Base-by-base conservation (phyloP, 2,888 invertebrate species). In the Oligia strigilis region DNA sequence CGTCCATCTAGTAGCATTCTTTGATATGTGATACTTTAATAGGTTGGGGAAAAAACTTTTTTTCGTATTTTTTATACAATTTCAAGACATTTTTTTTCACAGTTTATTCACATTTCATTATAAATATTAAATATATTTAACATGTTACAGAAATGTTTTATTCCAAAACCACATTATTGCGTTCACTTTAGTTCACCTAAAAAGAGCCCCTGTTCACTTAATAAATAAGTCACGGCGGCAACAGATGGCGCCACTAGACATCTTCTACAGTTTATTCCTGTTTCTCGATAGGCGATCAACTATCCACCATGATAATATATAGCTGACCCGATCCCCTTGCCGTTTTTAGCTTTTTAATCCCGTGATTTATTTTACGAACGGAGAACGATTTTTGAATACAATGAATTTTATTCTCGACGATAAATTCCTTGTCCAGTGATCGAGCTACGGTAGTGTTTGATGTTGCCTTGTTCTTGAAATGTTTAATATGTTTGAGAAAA, bases 281-380 rank as follows among this genome's bases (percentile, higher is more conserved):
- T 90, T 92, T 91, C 90, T 88, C 92, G 90, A 90, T 92, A 89
- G 88, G 82, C 89, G 86, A 87, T 89, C 90, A 90, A 89, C 91
- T 90, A 88, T 90, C 89, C 89, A 67, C 87, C 90, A 84, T 90
- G 91, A 92, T 92, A 93, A 94, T 92, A 92, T 93, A 93, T 93
- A 86, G 91, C 93, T 90, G 92, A 92, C 92, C 93, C 92, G 84
- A 89, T 89, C 89, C 90, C 88, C 89, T 90, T 86, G 88, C 90
- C 92, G 89, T 91, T 93, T 92, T 90, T 91, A 91, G 92, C 91
- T 93, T 94, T 94, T 94, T 94, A 94, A 94, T 94, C 93, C 92
- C 79, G 88, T 93, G 94, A 94, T 94, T 94, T 94, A 94, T 93
- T 85, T 87, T 83, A 83, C 88, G 88, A 83, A 89, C 89, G 88